Evolutionary conservation across 23 tunicate genomes (phyloP), one percentile per base, ranked within the genome.

Genomic region (Trididemnum miniatum): DNA sequence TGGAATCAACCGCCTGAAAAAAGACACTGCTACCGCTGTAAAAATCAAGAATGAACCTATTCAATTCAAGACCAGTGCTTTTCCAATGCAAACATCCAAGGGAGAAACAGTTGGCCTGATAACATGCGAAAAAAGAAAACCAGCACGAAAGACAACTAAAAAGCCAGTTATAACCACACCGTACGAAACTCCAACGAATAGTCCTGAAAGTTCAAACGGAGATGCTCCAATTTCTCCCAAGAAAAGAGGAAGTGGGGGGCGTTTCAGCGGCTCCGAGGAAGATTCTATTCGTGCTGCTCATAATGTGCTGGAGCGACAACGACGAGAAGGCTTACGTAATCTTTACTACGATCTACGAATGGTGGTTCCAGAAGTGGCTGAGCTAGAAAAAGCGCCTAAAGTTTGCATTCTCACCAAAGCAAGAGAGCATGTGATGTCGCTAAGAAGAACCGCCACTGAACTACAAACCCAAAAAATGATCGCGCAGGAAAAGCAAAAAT

Each of bases 371-470:
- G 97, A 91, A 63, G 76, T 91, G 1, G 59, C 65, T 18, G 83
- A 76, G 24, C 34, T 49, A 31, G 90, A 91, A 75, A 83, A 83
- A 71, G 81, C 97, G 1, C 90, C 97, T 12, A 91, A 91, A 76
- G 90, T 91, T 20, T 29, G 57, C 84, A 91, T 91, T 72, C 83
- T 91, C 7, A 91, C 88, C 78, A 91, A 91, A 49, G 97, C 97
- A 4, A 65, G 71, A 35, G 97, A 91, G 29, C 87, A 91, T 82
- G 51, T 78, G 49, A 22, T 86, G 62, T 71, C 82, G 57, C 76
- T 91, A 22, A 85, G 77, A 59, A 35, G 64, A 18, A 71, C 60
- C 34, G 83, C 83, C 22, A 54, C 24, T 1, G 4, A 37, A 26
- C 57, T 81, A 29, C 62, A 49, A 35, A 38, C 20, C 28, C 87